Base-by-base conservation (phyloP, 2,113 vertebrate species). In the Notechis scutatus region DNA sequence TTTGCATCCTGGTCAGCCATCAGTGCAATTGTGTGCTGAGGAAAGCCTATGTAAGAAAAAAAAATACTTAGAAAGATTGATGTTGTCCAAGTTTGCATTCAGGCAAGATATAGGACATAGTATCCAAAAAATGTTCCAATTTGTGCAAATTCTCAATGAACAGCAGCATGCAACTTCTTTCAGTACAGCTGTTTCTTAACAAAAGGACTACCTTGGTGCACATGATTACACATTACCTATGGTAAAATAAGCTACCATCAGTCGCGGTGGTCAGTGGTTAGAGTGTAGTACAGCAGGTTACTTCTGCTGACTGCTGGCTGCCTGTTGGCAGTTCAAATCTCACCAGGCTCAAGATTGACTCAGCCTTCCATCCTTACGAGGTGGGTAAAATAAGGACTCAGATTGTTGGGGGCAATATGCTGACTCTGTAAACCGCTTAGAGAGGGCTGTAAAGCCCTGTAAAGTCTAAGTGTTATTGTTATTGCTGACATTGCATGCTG, bases 1-100 rank as follows among this genome's bases (percentile, higher is more conserved):
- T 98, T 99, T 94, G 98, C 98, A 92, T 99, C 99, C 95, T 98
- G 98, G 95, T 99, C 99, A 54, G 97, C 97, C 0, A 98, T 92
- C 90, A 98, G 98, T 61, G 98, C 97, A 15, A 98, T 91, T 47
- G 97, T 98, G 94, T 99, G 99, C 96, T 99, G 99, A 94, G 99
- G 99, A 96, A 99, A 99, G 92, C 99, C 99, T 99, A 95, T 90
- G 93, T 1, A 91, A 1, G 94, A 91, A 93, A 96, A 90, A 69
- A 69, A 91, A 21, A 39, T 23, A 42, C 4, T 29, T 15, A 21
- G n/a, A 56, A n/a, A 56, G 15, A 20, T 45, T 23, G 26, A 4
- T 23, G 23, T 15, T n/a, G 50, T 52, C 24, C 15, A 85, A 24
- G 3, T n/a, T 12, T 81, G 52, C 64, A 34, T 34, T 85, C 42